phyloP scores from a whole-genome alignment of 2,113 vertebrate species.

The Vombatus ursinus region DNA sequence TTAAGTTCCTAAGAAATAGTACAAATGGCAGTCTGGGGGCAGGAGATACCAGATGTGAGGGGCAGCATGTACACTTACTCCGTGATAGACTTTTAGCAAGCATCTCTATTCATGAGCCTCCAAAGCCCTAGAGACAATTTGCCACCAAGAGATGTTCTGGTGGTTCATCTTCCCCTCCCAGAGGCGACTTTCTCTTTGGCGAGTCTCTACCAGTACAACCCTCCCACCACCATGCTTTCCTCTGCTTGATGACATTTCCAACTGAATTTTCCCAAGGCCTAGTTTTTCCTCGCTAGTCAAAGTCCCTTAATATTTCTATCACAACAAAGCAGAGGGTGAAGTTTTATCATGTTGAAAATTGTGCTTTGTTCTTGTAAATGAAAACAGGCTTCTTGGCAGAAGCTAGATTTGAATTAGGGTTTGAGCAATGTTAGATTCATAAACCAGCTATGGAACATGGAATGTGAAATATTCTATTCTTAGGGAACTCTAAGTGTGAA shows the following conservation, averaged over 20 bases:
- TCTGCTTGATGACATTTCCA: too few species aligned
- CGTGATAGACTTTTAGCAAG: neutral
- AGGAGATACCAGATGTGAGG: neutral
- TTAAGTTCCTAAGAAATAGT: neutral
- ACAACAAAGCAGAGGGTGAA: neutral
- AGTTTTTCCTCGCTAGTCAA: neutral
- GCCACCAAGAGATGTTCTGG: too few species aligned
- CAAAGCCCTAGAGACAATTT: neutral
- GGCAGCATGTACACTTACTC: neutral
- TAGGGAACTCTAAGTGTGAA: neutral
- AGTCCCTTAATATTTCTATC: neutral
- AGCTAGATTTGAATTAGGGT: neutral
- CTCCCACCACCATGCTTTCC: too few species aligned
- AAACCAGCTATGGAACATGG: neutral
- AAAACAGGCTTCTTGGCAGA: neutral
- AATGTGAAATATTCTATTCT: neutral
- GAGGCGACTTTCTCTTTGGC: too few species aligned
- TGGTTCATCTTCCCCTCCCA: too few species aligned
- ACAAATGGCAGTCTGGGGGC: neutral
- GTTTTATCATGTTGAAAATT: neutral
- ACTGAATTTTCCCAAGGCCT: neutral
- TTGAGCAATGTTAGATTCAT: neutral
- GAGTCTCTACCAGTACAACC: too few species aligned
- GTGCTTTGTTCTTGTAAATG: neutral
- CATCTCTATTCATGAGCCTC: neutral